Evolutionary conservation across 1,140 invertebrate genomes (phyloP).

Genomic region (Samia ricini): DNA sequence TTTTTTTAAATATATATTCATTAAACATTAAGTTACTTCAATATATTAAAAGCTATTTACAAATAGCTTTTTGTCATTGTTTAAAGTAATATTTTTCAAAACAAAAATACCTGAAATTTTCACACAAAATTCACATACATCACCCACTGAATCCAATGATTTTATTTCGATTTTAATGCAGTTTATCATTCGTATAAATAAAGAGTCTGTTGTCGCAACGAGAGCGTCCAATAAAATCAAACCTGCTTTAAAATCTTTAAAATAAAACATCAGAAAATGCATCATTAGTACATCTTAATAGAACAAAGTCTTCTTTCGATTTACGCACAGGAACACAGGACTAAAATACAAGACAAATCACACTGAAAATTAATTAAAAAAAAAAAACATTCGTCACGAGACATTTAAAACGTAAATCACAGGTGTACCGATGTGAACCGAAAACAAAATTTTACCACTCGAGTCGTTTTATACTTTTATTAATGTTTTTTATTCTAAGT

Average conservation of each 20-base stretch:
- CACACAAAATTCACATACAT: too few species aligned
- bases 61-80: conserved; percentile 56
- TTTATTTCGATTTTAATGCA: background rate
- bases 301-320: conserved; percentile 15
- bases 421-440: conserved; percentile 51
- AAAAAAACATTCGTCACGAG: conserved; percentile 50
- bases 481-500: conserved; percentile 49
- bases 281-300: background rate
- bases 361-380: conserved; percentile 23
- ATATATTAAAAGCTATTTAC: conserved; percentile 69
- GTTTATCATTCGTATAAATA: too few species aligned
- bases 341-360: conserved; percentile 44
- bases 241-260: background rate
- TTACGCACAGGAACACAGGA: conserved; percentile 27
- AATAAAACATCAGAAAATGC: background rate
- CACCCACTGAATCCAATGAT: too few species aligned
- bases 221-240: background rate
- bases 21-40: conserved; percentile 44
- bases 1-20: conserved; percentile 65
- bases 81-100: conserved; percentile 1
- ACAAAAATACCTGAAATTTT: too few species aligned
- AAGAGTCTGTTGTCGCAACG: too few species aligned
- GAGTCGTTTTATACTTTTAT: conserved; percentile 45
- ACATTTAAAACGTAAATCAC: conserved; percentile 65
- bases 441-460: conserved; percentile 62